Percentiles rank a stretch among this genome's conserved stretches.
These are phyloP conservation scores for Pelusios castaneus DNA, from an alignment of 2,113 vertebrate genomes.

Conservation along the genomic window DNA sequence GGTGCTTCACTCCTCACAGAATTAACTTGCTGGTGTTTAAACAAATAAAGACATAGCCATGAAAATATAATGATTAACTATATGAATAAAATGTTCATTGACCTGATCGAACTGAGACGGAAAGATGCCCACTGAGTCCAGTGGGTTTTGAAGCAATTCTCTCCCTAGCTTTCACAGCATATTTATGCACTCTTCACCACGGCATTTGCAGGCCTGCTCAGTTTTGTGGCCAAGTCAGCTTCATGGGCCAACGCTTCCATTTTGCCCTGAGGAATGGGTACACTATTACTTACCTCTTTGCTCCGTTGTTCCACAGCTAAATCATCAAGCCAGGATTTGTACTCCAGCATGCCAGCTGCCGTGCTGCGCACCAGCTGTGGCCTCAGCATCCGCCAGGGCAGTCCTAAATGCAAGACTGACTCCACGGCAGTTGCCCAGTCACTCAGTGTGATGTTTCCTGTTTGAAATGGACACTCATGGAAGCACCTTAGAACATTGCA, in stretches of 20 bases:
- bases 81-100: background rate
- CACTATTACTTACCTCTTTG: constrained; percentile 61
- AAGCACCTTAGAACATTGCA: background rate
- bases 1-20: background rate
- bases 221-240: background rate
- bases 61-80: background rate
- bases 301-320: constrained; percentile 71
- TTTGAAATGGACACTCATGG: background rate
- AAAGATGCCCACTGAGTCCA: background rate
- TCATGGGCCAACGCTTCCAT: background rate
- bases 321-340: constrained; percentile 76
- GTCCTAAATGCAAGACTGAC: constrained; percentile 80
- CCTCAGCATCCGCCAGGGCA: constrained; percentile 91
- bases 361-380: constrained; percentile 77
- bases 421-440: constrained; percentile 88
- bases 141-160: background rate
- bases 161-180: fast-evolving
- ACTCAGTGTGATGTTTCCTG: constrained; percentile 77
- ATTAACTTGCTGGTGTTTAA: background rate
- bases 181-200: background rate
- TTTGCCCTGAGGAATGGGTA: background rate
- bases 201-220: background rate
- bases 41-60: background rate
- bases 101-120: background rate
- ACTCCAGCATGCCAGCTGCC: constrained; percentile 44